These are phyloP conservation scores for Neopipo cinnamomea DNA, from an alignment of 2,113 vertebrate genomes.

Conservation along the genomic window DNA sequence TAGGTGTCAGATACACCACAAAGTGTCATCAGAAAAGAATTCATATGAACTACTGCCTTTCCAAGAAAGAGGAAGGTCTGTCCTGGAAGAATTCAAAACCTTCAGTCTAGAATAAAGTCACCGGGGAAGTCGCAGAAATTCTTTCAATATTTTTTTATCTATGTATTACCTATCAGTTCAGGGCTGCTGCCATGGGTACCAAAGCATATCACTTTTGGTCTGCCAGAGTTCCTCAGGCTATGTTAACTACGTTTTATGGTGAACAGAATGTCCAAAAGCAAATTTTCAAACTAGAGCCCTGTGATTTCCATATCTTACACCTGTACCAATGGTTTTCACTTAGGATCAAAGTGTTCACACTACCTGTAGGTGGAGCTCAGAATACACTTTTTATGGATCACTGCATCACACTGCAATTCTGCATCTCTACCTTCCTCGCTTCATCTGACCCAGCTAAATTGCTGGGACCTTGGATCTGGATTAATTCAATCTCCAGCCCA, in stretches of 20 bases:
- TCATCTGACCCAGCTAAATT: background rate
- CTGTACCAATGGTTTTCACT: background rate
- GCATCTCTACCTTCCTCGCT: background rate
- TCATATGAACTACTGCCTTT: background rate
- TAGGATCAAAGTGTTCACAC: background rate
- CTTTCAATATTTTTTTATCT: background rate
- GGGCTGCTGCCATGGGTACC: background rate
- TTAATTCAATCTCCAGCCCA: background rate
- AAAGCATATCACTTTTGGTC: background rate
- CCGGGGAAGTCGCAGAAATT: background rate
- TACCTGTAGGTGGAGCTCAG: background rate
- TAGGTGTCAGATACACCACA: background rate
- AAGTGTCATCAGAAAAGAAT: background rate
- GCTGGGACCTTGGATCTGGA: background rate
- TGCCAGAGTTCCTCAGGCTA: background rate
- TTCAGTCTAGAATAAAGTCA: background rate
- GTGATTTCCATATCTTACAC: background rate
- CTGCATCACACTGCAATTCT: background rate
- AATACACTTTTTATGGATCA: background rate
- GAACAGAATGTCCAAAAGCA: background rate
- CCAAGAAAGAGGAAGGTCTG: background rate
- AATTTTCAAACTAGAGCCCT: background rate
- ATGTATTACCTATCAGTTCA: background rate
- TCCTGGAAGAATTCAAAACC: background rate
- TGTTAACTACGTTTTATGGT: accelerated